Base-by-base conservation (phyloP, 37 sponge, comb jelly and placozoan genomes). In the Mnemiopsis leidyi region DNA sequence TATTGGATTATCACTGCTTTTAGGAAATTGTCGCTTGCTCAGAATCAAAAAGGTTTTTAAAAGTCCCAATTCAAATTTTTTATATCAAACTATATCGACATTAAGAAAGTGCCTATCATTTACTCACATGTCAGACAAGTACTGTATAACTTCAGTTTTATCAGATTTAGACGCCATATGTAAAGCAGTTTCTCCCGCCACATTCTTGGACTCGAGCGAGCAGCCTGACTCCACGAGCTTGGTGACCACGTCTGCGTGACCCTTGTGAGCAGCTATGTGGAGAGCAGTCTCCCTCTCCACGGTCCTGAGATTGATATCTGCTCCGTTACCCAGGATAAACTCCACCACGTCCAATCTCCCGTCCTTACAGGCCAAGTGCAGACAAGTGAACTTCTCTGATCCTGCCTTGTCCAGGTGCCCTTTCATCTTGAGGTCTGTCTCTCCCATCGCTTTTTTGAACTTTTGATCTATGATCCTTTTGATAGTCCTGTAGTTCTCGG, bases 141-240 rank as follows among this genome's bases (percentile, higher is more conserved):
- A 85, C 28, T 40, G 38, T 9, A 85, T 85, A 16, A 85, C 61
- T n/a, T 38, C 90, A 85, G 90, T 85, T 1, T 85, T 39, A 37
- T 85, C 61, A 25, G 40, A 25, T 26, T 85, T 85, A 25, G 90
- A 39, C 23, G 90, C 90, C 24, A 26, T 18, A 25, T 85, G 90
- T 25, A 85, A 28, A 28, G 61, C 90, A 29, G 90, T 85, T 26
- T 85, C 90, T 39, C 90, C 90, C 23, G 35, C 61, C 48, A 38
- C 29, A 25, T 85, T 85, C 90, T 40, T 85, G 3, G 40, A 39
- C 40, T 85, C 90, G 2, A 38, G 3, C n/a, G 90, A 61, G 39
- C 90, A 32, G 29, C 90, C 90, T 28, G n/a, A 24, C 39, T 85
- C 90, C 90, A 85, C 90, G n/a, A 85, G 36, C 90, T n/a, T 18